Percentiles rank a stretch among this genome's conserved stretches.
These are phyloP conservation scores for Chamaea fasciata DNA, from an alignment of 2,113 vertebrate species.

Conservation along the genomic window DNA sequence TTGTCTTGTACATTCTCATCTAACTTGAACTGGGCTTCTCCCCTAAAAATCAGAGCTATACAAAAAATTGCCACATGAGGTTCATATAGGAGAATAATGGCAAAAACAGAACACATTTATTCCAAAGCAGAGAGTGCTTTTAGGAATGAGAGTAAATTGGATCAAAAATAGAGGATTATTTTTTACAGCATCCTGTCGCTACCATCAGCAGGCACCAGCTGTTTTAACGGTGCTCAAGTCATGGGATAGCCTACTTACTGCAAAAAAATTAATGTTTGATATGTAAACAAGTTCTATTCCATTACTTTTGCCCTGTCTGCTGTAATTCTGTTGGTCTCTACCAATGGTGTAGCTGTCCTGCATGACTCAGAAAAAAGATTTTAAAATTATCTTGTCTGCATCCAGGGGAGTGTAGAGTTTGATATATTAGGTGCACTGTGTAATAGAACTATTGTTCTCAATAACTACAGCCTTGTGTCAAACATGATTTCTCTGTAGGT, in stretches of 20 bases:
- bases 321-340: neutral
- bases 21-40: neutral
- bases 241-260: neutral
- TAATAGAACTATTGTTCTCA: neutral
- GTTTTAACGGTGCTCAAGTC: neutral
- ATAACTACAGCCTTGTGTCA: neutral
- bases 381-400: neutral
- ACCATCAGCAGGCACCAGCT: neutral
- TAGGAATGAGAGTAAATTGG: neutral
- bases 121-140: neutral
- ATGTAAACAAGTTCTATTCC: neutral
- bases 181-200: neutral
- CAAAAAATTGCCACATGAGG: neutral
- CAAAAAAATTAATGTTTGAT: neutral
- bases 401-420: neutral
- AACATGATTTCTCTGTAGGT: conserved; percentile 11
- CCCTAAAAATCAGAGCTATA: neutral
- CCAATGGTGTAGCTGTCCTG: neutral
- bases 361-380: neutral
- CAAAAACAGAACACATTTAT: neutral
- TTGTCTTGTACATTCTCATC: neutral
- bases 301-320: neutral
- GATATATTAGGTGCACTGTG: neutral
- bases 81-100: neutral
- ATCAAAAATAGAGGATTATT: neutral